Base-by-base conservation (phyloP, 1,140 invertebrate species). In the Bombus superbus region DNA sequence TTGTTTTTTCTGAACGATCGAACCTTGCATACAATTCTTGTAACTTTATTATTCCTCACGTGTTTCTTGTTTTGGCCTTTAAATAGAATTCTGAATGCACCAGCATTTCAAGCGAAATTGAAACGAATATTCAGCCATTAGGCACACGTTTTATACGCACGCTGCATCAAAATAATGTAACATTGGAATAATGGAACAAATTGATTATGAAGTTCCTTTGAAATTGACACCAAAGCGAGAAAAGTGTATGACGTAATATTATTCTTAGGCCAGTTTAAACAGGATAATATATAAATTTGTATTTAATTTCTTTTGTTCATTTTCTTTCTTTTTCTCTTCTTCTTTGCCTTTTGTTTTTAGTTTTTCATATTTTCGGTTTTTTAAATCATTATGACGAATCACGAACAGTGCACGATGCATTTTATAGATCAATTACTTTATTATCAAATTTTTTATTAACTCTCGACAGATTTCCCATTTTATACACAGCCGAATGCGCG, bases 121-220 rank as follows among this genome's bases (percentile, higher is more conserved):
- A 74, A 82, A 71, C 71, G 40, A 42, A 38, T 82, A 74, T 47
- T 35, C 57, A 40, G 80, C 47, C 42, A 10, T 71, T 57, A 44
- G 5, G 4, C 11, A 35, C 42, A 13, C 40, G 5, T 42, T 72
- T 62, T 59, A 62, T 57, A 73, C 40, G 22, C 18, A 18, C 35
- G n/a, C 38, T 18, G 28, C 22, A 13, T 64, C 62, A 82, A 82
- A 73, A 74, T 32, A 35, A 11, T 64, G 4, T n/a, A 35, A n/a
- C n/a, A 10, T 38, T 32, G 9, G 40, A 3, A 25, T 25, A 57
- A 73, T 74, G 71, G 47, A 64, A 82, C 28, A 42, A 74, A 82
- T 74, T 81, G 69, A n/a, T 59, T 64, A 81, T 71, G 68, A 66
- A 44, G 25, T 18, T 38, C 6, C n/a, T 81, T 44, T 42, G 40